Conservation (phyloP, 2,797 vertebrate species). For the Macrochelys suwanniensis region DNA sequence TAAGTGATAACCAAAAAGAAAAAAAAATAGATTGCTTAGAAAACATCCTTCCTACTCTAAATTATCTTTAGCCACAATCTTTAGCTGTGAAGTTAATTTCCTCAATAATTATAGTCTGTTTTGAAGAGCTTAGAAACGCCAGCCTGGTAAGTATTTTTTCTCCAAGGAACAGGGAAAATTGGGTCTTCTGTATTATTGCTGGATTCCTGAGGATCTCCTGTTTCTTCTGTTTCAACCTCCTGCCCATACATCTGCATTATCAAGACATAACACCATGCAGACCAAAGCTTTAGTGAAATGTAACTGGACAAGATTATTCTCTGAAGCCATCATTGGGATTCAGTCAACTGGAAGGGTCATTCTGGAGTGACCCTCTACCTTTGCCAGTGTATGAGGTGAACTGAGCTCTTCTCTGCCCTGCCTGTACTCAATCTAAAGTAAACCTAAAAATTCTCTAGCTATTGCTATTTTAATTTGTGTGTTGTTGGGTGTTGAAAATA, state of each 20-base stretch:
- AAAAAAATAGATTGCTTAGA: conserved; percentile 66
- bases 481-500: not conserved
- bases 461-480: not conserved
- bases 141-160: not conserved
- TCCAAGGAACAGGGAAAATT: conserved; percentile 28
- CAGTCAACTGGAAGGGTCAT: not conserved
- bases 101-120: conserved; percentile 78
- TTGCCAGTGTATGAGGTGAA: not conserved
- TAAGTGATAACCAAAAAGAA: conserved; percentile 79
- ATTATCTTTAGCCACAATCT: conserved; percentile 78
- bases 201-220: not conserved
- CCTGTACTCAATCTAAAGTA: not conserved
- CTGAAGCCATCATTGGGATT: not conserved
- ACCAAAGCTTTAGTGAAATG: not conserved
- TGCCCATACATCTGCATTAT: accelerated
- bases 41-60: conserved; percentile 78
- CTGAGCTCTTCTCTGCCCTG: accelerated
- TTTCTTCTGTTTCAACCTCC: not conserved
- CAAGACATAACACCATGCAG: accelerated
- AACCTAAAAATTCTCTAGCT: not conserved
- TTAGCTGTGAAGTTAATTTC: conserved; percentile 81
- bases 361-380: not conserved
- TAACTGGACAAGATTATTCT: not conserved
- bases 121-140: conserved; percentile 71
- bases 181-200: not conserved